phyloP scores from a whole-genome alignment of 2,888 invertebrate species.

The Lypha dubia region DNA sequence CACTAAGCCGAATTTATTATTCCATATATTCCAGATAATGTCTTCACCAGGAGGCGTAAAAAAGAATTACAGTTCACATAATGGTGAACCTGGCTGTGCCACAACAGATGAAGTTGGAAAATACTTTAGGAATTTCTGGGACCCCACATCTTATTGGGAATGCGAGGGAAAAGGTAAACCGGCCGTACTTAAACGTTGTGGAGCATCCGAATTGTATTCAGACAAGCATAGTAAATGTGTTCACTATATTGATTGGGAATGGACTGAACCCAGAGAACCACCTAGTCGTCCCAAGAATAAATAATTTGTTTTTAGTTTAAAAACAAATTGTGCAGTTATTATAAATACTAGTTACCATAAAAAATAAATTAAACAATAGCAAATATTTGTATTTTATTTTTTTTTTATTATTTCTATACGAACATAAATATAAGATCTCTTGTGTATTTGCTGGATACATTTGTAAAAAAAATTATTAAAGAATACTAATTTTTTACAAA shows the following conservation, averaged over 20 bases:
- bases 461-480: conserved; percentile 47
- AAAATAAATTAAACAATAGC: conserved; percentile 32
- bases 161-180: conserved; percentile 77
- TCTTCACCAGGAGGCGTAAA: conserved; percentile 28
- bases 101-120: conserved; percentile 78
- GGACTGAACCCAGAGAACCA: conserved; percentile 80
- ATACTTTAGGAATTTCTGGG: conserved; percentile 81
- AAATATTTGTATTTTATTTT: conserved; percentile 27
- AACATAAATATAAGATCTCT: conserved; percentile 59
- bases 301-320: conserved; percentile 20
- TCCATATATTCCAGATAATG: conserved; percentile 60
- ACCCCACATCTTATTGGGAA: conserved; percentile 81
- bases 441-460: conserved; percentile 54
- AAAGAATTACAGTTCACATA: conserved; percentile 75
- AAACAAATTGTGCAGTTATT: conserved; percentile 14
- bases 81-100: conserved; percentile 80
- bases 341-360: neutral
- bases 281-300: conserved; percentile 77
- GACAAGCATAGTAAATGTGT: conserved; percentile 78
- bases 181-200: conserved; percentile 77
- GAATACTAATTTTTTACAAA: conserved; percentile 43
- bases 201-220: conserved; percentile 77
- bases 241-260: conserved; percentile 79
- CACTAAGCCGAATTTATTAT: neutral
- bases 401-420: conserved; percentile 67